A percentile compares a stretch with the other conserved stretches of the same genome.
Evolutionary conservation across 2,888 invertebrate genomes (phyloP).

Genomic region (Galerucella pusilla): DNA sequence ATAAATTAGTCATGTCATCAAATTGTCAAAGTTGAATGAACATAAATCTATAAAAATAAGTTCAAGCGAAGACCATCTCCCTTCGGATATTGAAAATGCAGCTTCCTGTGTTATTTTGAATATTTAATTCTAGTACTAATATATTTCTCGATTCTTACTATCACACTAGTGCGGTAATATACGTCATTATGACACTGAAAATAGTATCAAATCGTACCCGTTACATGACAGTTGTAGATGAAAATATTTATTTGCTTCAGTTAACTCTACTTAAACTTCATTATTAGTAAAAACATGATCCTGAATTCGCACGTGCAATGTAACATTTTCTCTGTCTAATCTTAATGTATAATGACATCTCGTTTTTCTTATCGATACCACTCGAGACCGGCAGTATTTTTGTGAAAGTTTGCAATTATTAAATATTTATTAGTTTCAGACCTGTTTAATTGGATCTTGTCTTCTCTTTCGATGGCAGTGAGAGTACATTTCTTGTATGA

Average conservation of each 20-base stretch:
- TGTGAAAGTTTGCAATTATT: slow-evolving; percentile 51
- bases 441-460: slow-evolving; percentile 49
- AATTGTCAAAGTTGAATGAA: too few species aligned
- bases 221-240: too few species aligned
- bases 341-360: slow-evolving; percentile 47
- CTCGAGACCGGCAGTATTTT: slow-evolving; percentile 44
- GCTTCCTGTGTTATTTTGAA: too few species aligned
- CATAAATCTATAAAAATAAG: too few species aligned
- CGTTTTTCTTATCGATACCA: slow-evolving; percentile 41
- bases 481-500: slow-evolving; percentile 24
- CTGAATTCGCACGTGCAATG: slow-evolving; percentile 50
- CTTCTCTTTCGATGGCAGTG: slow-evolving; percentile 36
- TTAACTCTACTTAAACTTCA: not conserved
- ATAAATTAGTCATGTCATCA: too few species aligned
- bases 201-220: too few species aligned
- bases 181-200: too few species aligned
- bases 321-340: slow-evolving; percentile 47
- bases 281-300: slow-evolving; percentile 10
- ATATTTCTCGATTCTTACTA: too few species aligned
- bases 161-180: too few species aligned
- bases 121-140: too few species aligned
- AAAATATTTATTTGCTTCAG: not conserved
- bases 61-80: too few species aligned
- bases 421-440: slow-evolving; percentile 47
- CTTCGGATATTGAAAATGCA: too few species aligned